These are phyloP conservation scores for Zaprionus vittiger DNA, from an alignment of 1,140 invertebrate species.

Conservation along the genomic window DNA sequence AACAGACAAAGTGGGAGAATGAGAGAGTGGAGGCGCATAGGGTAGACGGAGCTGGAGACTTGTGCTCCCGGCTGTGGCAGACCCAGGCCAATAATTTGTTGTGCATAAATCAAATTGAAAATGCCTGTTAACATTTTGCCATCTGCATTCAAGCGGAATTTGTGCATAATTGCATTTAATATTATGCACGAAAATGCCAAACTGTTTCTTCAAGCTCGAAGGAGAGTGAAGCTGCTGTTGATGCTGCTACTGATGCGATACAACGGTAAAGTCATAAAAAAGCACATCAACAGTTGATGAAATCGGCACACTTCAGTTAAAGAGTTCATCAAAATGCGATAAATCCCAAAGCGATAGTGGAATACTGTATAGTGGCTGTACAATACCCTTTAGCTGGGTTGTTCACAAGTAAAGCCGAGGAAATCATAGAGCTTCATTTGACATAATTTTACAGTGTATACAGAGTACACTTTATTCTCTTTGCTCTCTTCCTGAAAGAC, in stretches of 20 bases:
- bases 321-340: conserved; percentile 34
- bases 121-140: conserved; percentile 59
- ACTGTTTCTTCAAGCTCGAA: neutral
- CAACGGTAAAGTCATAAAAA: conserved; percentile 30
- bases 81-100: conserved; percentile 7
- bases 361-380: neutral
- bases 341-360: conserved; percentile 5
- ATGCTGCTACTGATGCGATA: neutral
- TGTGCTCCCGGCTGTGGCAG: neutral
- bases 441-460: neutral
- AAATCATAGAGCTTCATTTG: neutral
- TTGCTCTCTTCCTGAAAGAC: too few species aligned
- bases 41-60: neutral
- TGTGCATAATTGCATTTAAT: conserved; percentile 73
- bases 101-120: conserved; percentile 66
- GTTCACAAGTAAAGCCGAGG: neutral
- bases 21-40: neutral
- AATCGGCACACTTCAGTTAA: too few species aligned
- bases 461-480: too few species aligned
- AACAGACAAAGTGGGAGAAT: conserved; percentile 4
- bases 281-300: conserved; percentile 9
- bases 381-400: neutral
- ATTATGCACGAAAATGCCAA: conserved; percentile 38
- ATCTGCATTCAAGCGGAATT: conserved; percentile 54
- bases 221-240: neutral